phyloP scores from a whole-genome alignment of 2,113 vertebrate species.

The Pelvicachromis taeniatus region DNA sequence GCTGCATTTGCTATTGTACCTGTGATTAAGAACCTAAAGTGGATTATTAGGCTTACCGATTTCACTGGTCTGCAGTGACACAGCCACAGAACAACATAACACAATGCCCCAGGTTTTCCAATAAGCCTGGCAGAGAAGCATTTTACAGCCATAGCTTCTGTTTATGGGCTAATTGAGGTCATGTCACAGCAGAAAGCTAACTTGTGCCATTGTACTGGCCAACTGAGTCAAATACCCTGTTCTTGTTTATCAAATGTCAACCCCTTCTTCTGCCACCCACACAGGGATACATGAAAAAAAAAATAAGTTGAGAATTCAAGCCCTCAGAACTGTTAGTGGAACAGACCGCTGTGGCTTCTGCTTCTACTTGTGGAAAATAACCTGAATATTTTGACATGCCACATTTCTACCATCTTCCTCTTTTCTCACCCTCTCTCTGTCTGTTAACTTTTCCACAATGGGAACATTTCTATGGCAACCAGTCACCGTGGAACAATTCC shows the following conservation, averaged over 20 bases:
- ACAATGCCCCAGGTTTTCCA: neutral
- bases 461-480: constrained; percentile 90
- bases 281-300: neutral
- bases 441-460: constrained; percentile 65
- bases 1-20: neutral
- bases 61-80: neutral
- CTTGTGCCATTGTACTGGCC: neutral
- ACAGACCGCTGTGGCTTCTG: neutral
- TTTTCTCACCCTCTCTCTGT: neutral
- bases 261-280: neutral
- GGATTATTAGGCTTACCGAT: neutral
- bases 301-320: neutral
- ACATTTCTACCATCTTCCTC: neutral
- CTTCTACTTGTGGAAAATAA: constrained; percentile 19
- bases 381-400: constrained; percentile 7
- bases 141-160: neutral
- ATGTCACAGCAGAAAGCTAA: neutral
- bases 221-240: neutral
- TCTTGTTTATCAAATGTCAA: neutral
- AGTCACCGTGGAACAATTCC: constrained; percentile 85
- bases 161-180: neutral
- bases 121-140: neutral
- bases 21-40: neutral
- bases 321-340: neutral
- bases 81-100: neutral